phyloP scores from a whole-genome alignment of 2,797 vertebrate species.

The Xenops minutus region DNA sequence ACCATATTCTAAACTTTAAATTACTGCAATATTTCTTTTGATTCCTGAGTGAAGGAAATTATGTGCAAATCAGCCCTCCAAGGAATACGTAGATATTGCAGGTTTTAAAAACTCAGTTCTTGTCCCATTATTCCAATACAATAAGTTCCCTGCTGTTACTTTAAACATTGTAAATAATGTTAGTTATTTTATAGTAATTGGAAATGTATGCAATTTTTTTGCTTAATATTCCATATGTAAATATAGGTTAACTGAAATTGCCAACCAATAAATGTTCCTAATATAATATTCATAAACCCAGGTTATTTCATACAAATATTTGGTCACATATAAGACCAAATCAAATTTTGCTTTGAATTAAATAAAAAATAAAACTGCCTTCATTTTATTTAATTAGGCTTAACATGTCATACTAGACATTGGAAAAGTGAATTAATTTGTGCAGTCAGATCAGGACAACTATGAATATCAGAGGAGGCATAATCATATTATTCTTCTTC shows the following conservation, averaged over 20 bases:
- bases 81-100: background rate
- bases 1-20: background rate
- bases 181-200: conserved; percentile 13
- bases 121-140: background rate
- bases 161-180: conserved; percentile 36
- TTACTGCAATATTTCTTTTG: background rate
- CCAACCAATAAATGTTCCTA: conserved; percentile 27
- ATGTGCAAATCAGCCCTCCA: background rate
- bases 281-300: conserved; percentile 22
- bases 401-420: background rate
- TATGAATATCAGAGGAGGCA: background rate
- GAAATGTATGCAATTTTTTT: conserved; percentile 4
- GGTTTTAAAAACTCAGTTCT: background rate
- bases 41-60: background rate
- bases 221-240: conserved; percentile 49
- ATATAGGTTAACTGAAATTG: conserved; percentile 48
- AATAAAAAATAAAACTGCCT: background rate
- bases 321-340: background rate
- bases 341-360: conserved; percentile 9
- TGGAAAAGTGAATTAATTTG: background rate
- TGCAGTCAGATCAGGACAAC: background rate
- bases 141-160: conserved; percentile 1
- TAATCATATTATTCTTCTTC: background rate
- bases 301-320: conserved; percentile 16
- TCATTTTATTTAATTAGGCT: background rate